phyloP scores from a whole-genome alignment of 53 echinoderm and acorn worm species.

The Arbacia lixula region DNA sequence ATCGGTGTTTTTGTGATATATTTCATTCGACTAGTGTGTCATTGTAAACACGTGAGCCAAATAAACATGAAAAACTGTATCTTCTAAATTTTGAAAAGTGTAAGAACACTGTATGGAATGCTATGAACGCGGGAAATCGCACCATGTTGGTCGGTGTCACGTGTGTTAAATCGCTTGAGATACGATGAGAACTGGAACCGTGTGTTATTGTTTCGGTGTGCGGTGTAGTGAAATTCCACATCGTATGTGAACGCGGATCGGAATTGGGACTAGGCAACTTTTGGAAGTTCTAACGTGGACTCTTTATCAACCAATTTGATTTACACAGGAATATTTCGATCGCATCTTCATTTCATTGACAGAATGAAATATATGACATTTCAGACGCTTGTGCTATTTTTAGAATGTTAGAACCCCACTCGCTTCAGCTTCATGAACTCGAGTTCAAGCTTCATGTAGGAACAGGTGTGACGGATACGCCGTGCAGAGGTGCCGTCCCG shows the following conservation, averaged over 20 bases:
- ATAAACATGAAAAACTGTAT: background rate
- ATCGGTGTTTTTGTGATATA: background rate
- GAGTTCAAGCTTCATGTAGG: too few relatives aligned
- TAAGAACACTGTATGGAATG: background rate
- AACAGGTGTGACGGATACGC: conserved; percentile 16
- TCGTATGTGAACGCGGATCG: background rate
- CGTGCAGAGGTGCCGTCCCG: conserved; percentile 42
- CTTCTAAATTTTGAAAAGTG: background rate
- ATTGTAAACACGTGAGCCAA: background rate
- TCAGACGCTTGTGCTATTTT: conserved; percentile 1
- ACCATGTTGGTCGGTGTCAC: conserved; percentile 40
- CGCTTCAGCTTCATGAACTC: too few relatives aligned
- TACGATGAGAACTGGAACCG: too few relatives aligned
- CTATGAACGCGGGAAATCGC: conserved; percentile 22
- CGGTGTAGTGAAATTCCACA: background rate
- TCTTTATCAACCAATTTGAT: too few relatives aligned
- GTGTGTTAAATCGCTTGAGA: conserved; percentile 28
- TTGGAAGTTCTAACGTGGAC: too few relatives aligned
- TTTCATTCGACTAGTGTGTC: background rate
- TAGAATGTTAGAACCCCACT: too few relatives aligned
- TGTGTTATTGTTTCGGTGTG: background rate
- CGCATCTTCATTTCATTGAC: too few relatives aligned
- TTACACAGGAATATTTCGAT: too few relatives aligned
- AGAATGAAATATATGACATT: too few relatives aligned
- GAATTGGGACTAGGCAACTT: too few relatives aligned